Percentiles rank a stretch among this genome's conserved stretches.
Conservation (phyloP, 2,797 vertebrate species). For the Crypturellus tataupa region DNA sequence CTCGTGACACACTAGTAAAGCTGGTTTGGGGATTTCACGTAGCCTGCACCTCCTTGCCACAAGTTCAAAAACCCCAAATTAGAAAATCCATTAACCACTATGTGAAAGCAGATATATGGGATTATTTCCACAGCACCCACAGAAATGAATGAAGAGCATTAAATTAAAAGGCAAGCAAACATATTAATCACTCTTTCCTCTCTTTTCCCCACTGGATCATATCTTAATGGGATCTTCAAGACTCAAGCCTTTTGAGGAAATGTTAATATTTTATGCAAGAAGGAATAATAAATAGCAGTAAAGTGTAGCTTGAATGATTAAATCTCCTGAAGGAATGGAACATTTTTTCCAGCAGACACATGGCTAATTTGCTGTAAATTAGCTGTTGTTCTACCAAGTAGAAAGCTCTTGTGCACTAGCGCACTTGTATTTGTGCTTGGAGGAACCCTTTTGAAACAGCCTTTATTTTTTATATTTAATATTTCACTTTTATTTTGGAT, state of each 20-base stretch:
- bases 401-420: background rate
- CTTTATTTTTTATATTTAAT: background rate
- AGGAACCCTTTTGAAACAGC: background rate
- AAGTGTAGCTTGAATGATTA: background rate
- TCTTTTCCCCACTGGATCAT: background rate
- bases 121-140: background rate
- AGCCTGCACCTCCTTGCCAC: background rate
- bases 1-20: background rate
- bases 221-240: background rate
- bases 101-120: background rate
- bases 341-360: background rate
- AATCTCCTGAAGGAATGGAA: background rate
- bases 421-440: background rate
- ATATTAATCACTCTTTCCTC: background rate
- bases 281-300: background rate
- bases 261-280: background rate
- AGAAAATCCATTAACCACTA: background rate
- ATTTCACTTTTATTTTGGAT: background rate
- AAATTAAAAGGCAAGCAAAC: background rate
- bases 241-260: background rate
- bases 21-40: fast-evolving
- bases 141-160: background rate
- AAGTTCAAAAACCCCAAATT: background rate
- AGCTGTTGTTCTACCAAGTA: background rate
- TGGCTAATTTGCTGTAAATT: background rate